Percentiles rank a stretch among this genome's conserved stretches.
These are phyloP conservation scores for Hirtodrosophila alboralis DNA, from an alignment of 2,888 invertebrate species.

Conservation along the genomic window DNA sequence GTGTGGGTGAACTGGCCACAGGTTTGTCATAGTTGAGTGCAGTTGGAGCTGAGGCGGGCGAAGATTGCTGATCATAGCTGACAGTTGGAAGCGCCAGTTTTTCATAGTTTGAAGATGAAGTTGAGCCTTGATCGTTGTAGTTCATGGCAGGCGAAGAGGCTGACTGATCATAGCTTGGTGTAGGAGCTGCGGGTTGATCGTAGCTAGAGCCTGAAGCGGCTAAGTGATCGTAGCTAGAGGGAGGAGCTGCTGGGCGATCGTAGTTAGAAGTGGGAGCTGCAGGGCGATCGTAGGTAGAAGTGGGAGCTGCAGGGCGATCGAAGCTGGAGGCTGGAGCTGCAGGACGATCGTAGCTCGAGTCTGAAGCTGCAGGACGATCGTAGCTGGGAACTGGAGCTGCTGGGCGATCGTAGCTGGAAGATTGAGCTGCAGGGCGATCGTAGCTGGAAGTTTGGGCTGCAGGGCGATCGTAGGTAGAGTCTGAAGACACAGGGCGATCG, in stretches of 20 bases:
- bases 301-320: constrained; percentile 36
- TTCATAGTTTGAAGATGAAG: not conserved
- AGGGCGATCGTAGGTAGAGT: constrained; percentile 31
- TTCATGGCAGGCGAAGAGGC: not conserved
- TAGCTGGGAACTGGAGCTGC: constrained; percentile 24
- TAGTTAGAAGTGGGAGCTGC: constrained; percentile 24
- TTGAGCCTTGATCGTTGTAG: constrained; percentile 1
- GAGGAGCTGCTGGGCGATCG: constrained; percentile 34
- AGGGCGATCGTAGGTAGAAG: constrained; percentile 32
- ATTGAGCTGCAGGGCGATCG: constrained; percentile 38
- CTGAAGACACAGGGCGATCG: constrained; percentile 17
- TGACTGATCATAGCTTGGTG: constrained; percentile 25
- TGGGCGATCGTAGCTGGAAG: constrained; percentile 32
- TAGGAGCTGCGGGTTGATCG: constrained; percentile 26
- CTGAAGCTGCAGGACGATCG: constrained; percentile 36
- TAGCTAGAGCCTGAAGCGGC: constrained; percentile 25
- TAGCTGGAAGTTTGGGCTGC: constrained; percentile 24
- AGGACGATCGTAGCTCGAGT: constrained; percentile 31
- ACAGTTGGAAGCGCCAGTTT: not conserved
- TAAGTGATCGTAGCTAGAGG: constrained; percentile 32
- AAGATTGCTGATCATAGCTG: constrained; percentile 18
- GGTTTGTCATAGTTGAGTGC: constrained; percentile 48
- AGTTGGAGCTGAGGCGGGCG: constrained; percentile 21
- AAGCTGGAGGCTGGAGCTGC: constrained; percentile 20
- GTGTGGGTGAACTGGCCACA: constrained; percentile 58